Conservation (phyloP, 1,140 invertebrate species). For the Brachionus angularis region DNA sequence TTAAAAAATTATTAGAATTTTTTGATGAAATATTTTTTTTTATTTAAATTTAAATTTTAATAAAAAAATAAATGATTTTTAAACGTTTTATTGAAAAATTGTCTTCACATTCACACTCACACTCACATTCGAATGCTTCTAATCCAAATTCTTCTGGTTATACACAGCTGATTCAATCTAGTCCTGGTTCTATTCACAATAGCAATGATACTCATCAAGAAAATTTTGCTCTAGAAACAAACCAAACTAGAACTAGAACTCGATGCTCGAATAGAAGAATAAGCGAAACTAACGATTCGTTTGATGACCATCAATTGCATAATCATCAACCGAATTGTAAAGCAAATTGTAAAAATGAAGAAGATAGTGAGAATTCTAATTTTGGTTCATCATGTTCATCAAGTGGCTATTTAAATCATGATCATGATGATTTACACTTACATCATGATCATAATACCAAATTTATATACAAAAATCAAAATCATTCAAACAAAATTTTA, state of each 20-base stretch:
- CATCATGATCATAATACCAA: conserved; percentile 39
- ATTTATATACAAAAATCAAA: conserved; percentile 14
- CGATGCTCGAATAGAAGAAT: not conserved
- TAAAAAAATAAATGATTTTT: conserved; percentile 9
- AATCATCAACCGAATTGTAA: not conserved
- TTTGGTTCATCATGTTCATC: conserved; percentile 1
- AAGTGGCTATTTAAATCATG: not conserved
- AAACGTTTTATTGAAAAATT: conserved; percentile 28
- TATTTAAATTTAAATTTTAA: not conserved
- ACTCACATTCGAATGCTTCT: not conserved
- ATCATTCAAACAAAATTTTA: not conserved
- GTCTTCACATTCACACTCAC: not conserved
- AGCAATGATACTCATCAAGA: too few relatives aligned
- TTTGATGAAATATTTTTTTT: not conserved
- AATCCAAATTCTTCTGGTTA: too few relatives aligned
- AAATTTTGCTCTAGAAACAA: too few relatives aligned
- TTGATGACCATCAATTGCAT: conserved; percentile 15
- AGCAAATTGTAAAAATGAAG: too few relatives aligned
- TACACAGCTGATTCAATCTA: not conserved
- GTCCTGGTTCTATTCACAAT: too few relatives aligned
- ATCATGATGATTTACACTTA: conserved; percentile 22
- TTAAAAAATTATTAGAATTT: too few relatives aligned
- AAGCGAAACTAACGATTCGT: conserved; percentile 9
- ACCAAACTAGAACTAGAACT: too few relatives aligned
- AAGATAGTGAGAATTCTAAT: not conserved